Base-by-base conservation (phyloP, 1,140 invertebrate species). In the Oedothorax gibbosus region DNA sequence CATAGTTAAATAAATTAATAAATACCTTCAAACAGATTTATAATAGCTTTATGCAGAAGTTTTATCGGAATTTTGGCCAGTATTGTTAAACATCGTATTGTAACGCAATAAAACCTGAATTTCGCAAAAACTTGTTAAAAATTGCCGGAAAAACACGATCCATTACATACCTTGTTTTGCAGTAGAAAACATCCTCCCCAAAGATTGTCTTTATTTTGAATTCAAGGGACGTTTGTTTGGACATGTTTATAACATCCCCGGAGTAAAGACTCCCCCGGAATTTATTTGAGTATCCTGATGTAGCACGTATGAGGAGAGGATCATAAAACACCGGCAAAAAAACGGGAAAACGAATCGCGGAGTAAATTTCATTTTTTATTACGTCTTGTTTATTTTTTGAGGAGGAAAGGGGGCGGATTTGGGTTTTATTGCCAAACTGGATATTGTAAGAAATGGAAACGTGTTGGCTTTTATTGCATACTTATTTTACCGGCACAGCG, bases 351-450 rank as follows among this genome's bases (percentile, higher is more conserved):
- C 72, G 73, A 82, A 57, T 73, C 80, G 69, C n/a, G 69, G 73
- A 82, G 73, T 82, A 82, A 82, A 73, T 82, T 82, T 82, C 80
- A 73, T 73, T 82, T 82, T 82, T 82, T 82, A 82, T 82, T 35
- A 35, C 35, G 80, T 73, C 80, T 82, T 73, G 57, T 82, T 73
- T 62, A 68, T 49, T 51, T 35, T 35, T 35, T 35, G 35, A 35
- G 35, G 35, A 35, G 35, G 35, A 35, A 35, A 35, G 35, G 56
- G 57, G 68, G 18, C 56, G 65, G 80, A 82, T 82, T 82, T 82
- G 73, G 80, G 69, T 82, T 82, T 82, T 82, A 82, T 82, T 82
- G 80, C 80, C 57, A 82, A 12, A 35, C 62, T 69, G 66, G 80
- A 71, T 71, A 82, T 82, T 73, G 66, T 72, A 64, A 82, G 60